Evolutionary conservation across 2,888 invertebrate species (phyloP), one percentile per base, ranked within the genome.

Genomic region (Leptinotarsa peninsularis): DNA sequence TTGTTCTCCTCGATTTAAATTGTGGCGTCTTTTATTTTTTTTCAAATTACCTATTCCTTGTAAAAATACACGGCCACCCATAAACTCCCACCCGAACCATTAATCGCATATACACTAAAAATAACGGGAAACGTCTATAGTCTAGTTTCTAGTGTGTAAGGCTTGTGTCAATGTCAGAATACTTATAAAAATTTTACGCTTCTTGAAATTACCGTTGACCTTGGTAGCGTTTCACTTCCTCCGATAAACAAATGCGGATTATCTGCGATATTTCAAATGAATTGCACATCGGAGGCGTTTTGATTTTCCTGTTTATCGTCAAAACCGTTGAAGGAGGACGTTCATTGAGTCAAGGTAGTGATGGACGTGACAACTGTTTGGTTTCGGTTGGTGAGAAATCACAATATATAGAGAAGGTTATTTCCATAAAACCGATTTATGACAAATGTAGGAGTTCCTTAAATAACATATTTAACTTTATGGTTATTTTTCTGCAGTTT

Each of bases 161-260:
- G 69, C 69, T 70, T 49, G 58, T 70, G 69, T 70, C 69, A 58
- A 70, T 70, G 69, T 70, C 69, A 70, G 58, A 63, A 56, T 58
- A 70, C 69, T 70, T 49, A 43, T 58, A 58, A 70, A 58, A 69
- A 49, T 58, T 70, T 58, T 56, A 70, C 49, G 49, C 10, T 58
- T 70, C 69, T 43, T 54, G 23, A 58, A 70, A 56, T 58, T 70
- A 33, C 21, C 4, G 43, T 70, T 70, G 7, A 18, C 69, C 69
- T 70, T 70, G 69, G 67, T 23, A 49, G 15, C 49, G 18, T 17
- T 49, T 70, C 49, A 33, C 69, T 43, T 70, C 27, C 69, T 67
- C 7, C 17, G 27, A 27, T 67, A 27, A 52, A 27, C 50, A 49
- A 67, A 50, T 52, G 49, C 15, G 67, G 52, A 67, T 27, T 52